A percentile compares a stretch with the other conserved stretches of the same genome.
phyloP scores from a whole-genome alignment of 2,113 vertebrate species.

The Camelus dromedarius region DNA sequence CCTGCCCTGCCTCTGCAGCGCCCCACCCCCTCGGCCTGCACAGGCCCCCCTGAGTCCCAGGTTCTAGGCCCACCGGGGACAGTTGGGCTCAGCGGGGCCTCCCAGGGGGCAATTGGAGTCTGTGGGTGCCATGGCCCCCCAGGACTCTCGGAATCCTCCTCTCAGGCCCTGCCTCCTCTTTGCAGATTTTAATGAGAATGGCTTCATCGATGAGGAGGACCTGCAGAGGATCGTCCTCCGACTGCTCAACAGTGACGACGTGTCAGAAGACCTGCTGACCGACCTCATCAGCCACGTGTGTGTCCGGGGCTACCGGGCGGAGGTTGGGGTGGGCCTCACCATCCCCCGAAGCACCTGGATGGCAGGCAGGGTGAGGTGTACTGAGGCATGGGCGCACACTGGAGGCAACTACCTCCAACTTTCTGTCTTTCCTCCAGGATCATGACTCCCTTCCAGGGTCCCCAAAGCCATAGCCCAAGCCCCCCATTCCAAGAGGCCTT shows the following conservation, averaged over 20 bases:
- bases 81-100: neutral
- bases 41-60: neutral
- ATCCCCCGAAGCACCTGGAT: neutral
- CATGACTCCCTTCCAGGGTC: neutral
- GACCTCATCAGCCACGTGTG: constrained; percentile 74
- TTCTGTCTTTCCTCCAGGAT: neutral
- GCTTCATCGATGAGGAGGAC: constrained; percentile 83
- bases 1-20: rapidly evolving
- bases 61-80: neutral
- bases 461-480: neutral
- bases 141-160: neutral
- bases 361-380: neutral
- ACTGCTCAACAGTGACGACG: constrained; percentile 43
- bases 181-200: constrained; percentile 83
- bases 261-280: constrained; percentile 71
- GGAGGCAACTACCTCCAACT: neutral
- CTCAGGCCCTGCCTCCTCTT: neutral
- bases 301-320: neutral
- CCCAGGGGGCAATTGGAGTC: neutral
- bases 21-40: neutral
- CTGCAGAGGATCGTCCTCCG: constrained; percentile 72
- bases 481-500: neutral
- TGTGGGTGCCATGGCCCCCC: neutral
- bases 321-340: rapidly evolving
- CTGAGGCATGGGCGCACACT: neutral